Evolutionary conservation across 2,888 invertebrate genomes (phyloP), one percentile per base, ranked within the genome.

Genomic region (Drosophila paucipuncta): DNA sequence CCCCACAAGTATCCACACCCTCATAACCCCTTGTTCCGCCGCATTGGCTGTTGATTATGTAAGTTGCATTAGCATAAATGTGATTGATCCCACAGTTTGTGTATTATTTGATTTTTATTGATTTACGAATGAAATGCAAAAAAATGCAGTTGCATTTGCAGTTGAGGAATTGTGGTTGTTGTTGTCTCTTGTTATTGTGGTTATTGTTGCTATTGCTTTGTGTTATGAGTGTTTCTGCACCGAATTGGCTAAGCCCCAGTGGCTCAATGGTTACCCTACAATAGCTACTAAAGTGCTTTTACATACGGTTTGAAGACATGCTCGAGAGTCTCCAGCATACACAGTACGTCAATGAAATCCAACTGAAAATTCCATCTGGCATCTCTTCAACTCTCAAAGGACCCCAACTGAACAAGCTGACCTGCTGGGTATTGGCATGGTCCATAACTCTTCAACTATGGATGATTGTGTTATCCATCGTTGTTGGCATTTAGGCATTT

Each of bases 91-190:
- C 77, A 75, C 80, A 76, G 76, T 80, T 80, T 73, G 80, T 58
- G 89, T 79, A 86, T 86, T 90, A 86, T 86, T 86, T 89, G 85
- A 86, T 86, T 86, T 86, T 90, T 86, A 86, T 86, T 86, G 85
- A 90, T 84, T 67, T 86, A 62, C 84, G 71, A 87, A 85, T 84
- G 84, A 85, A 89, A 85, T 86, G 85, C 90, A 90, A 86, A 86
- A 89, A 86, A 86, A 86, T 86, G 72, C 85, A 86, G 82, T 78
- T 85, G 84, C 76, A 83, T 76, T 84, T 88, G 50, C 30, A 52
- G 53, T 73, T 55, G 28, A 37, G 25, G 61, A 47, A 66, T 47
- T 57, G 50, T 43, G 30, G 16, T 55, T 55, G 31, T 39, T 47
- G n/a, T 22, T 47, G 31, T 31, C 31, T 31, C 31, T 9, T 31